Base-by-base conservation (phyloP, 2,113 vertebrate species). In the Perccottus glenii region DNA sequence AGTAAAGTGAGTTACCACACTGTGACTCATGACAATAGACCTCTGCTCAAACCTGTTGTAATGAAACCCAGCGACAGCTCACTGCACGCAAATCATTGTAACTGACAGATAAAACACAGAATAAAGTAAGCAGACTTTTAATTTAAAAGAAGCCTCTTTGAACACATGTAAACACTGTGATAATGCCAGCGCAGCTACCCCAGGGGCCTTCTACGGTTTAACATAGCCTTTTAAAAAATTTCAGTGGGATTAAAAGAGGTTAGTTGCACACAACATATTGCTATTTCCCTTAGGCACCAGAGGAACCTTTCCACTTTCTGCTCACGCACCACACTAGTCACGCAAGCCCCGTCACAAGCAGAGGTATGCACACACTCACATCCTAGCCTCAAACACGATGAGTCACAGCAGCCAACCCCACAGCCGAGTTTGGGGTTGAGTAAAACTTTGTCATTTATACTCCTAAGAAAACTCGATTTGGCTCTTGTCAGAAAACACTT, bases 231-330 rank as follows among this genome's bases (percentile, higher is more conserved):
- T 88, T 79, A 89, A 88, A 86, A 69, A 55, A 38, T 66, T 85
- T 80, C 80, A 79, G 62, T 71, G 68, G 89, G 88, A 89, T 92
- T 91, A 91, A 85, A 90, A 84, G 76, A 83, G 82, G 85, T 76
- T 86, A 79, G 78, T 81, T 85, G 84, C 71, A 78, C 78, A 88
- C 69, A 86, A 73, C 85, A 70, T 85, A 55, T 82, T 90, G 85
- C 85, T 84, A 90, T 87, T 90, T 75, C 88, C 88, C 90, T 83
- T 11, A 80, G 92, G 92, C 88, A 44, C 75, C 72, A 90, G 80
- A 87, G 83, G 80, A 91, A 90, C 88, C 84, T 88, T 90, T 89
- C 86, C 84, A 90, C 80, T 85, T 73, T 85, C 75, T 74, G 76
- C 81, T 90, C 77, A 60, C 85, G 81, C 89, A 82, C 81, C 66